phyloP scores from a whole-genome alignment of 2,113 vertebrate genomes.

The Thalassarche chlororhynchos region DNA sequence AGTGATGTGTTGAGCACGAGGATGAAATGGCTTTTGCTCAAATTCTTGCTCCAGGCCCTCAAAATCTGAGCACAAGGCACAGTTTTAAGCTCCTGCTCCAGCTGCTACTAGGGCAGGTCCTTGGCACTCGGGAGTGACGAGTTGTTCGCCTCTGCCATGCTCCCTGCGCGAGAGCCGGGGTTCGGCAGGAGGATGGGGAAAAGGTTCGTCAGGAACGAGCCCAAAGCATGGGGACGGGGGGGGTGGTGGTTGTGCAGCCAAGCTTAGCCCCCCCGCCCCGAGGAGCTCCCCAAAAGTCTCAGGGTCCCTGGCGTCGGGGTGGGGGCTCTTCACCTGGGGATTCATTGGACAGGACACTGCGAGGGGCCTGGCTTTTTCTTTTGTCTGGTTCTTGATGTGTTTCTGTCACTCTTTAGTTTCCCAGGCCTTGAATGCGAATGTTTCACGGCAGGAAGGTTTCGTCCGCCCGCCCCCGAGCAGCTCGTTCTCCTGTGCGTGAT shows the following conservation, averaged over 20 bases:
- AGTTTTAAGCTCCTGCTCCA: not conserved
- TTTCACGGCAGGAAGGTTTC: not conserved
- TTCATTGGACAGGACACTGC: rapidly evolving
- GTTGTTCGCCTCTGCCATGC: rapidly evolving
- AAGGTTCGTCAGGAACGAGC: not conserved
- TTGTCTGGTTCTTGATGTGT: not conserved
- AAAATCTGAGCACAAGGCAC: not conserved
- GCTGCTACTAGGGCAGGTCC: not conserved
- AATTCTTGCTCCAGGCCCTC: not conserved
- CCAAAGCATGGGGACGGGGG: rapidly evolving
- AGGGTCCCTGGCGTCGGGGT: rapidly evolving
- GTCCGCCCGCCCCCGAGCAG: rapidly evolving
- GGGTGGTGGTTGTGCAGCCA: not conserved
- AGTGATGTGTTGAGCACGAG: not conserved
- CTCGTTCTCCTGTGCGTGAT: not conserved
- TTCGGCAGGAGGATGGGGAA: not conserved
- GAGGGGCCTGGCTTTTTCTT: not conserved
- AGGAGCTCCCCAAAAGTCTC: not conserved
- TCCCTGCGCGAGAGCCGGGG: not conserved
- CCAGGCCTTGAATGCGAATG: rapidly evolving
- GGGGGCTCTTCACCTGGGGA: not conserved
- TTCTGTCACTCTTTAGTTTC: not conserved
- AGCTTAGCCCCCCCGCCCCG: not conserved
- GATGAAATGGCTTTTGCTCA: not conserved
- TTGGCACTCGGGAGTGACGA: not conserved